Evolutionary conservation across 2,113 vertebrate genomes (phyloP), one percentile per base, ranked within the genome.

Genomic region (Colinus virginianus): DNA sequence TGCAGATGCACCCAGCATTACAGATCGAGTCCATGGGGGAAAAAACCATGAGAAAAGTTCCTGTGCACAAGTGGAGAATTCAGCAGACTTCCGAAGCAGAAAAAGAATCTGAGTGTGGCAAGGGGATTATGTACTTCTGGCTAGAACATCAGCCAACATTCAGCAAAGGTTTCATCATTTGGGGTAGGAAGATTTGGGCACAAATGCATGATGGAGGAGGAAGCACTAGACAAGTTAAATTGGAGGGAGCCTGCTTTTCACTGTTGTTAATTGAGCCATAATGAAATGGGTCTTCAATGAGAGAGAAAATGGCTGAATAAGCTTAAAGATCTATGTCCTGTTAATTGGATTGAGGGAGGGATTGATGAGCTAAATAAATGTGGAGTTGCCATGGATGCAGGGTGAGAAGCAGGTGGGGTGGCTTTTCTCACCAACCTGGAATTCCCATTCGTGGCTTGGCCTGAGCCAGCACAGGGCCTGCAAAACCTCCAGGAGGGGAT

Each of bases 391-490:
- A 67, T n/a, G 30, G 76, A 7, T 45, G 6, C 0, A 0, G 13
- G 12, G 15, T 42, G 59, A 66, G 42, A 1, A 6, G 25, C 70
- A 77, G 34, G 51, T 32, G 25, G 3, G 1, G 30, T 3, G n/a
- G 36, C 1, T 0, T 13, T 19, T 8, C 45, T 19, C n/a, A 59
- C 30, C 8, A 4, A 46, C 16, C 38, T 43, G 40, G 32, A 53
- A 68, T 45, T 13, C n/a, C 53, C 63, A 4, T 38, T 59, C n/a
- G 13, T 40, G 23, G n/a, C 36, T 40, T 46, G n/a, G 43, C n/a
- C 38, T 53, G 48, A 58, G 38, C n/a, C 43, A 70, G 19, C 3
- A 0, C 0, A 1, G 45, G 46, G 22, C 13, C 45, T n/a, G 11
- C n/a, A 68, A 53, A 68, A 43, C 18, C 30, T 34, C 20, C 70